Percentiles rank a stretch among this genome's conserved stretches.
These are phyloP conservation scores for Natrix natrix DNA, from an alignment of 2,797 vertebrate genomes.

Conservation along the genomic window DNA sequence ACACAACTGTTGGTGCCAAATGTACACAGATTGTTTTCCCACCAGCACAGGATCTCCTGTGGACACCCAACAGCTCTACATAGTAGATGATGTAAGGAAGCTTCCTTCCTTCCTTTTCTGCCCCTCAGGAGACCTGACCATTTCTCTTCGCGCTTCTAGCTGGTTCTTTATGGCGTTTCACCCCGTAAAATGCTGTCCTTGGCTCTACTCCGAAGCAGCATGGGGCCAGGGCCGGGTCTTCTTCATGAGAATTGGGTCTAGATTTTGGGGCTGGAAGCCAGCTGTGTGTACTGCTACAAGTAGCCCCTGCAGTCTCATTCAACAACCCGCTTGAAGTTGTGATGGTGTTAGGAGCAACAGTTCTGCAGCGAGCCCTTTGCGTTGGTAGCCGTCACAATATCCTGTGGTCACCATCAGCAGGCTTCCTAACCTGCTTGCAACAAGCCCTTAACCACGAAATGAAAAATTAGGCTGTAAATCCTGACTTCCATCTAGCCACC, in stretches of 20 bases:
- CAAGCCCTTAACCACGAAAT: not conserved
- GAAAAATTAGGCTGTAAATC: not conserved
- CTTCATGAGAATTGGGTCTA: not conserved
- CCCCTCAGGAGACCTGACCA: too few species aligned
- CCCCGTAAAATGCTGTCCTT: not conserved
- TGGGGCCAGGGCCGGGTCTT: not conserved
- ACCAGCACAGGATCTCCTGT: not conserved
- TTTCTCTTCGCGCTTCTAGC: not conserved
- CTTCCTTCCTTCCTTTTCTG: not conserved
- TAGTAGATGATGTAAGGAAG: not conserved
- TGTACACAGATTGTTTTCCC: too few species aligned
- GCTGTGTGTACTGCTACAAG: not conserved
- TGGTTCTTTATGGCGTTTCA: not conserved
- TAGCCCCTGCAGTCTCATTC: not conserved
- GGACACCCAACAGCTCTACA: not conserved
- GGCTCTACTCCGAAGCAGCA: too few species aligned
- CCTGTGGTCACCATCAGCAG: not conserved
- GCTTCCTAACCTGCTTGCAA: not conserved
- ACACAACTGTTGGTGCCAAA: fast-evolving
- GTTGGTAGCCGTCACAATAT: not conserved
- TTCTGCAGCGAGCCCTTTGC: not conserved
- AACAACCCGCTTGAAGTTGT: not conserved
- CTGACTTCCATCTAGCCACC: not conserved
- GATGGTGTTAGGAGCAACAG: not conserved
- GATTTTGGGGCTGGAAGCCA: not conserved